Conservation (phyloP, 2,797 vertebrate species). For the Lithobates pipiens region DNA sequence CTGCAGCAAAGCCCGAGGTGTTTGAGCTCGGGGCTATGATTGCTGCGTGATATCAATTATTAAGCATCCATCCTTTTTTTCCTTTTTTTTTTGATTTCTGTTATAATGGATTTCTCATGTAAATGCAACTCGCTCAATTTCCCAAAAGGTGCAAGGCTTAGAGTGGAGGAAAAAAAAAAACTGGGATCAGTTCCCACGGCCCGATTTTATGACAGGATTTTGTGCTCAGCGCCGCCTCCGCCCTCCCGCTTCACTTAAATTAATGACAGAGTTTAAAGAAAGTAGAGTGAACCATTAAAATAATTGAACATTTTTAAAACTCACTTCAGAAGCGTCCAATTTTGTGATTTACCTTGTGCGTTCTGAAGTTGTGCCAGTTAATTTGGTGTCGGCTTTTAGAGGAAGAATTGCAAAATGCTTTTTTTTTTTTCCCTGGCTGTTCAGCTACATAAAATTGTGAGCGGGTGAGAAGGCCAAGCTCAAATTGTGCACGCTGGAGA, state of each 20-base stretch:
- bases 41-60: conserved; percentile 20
- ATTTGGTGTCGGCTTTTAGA: conserved; percentile 32
- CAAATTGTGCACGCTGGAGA: not conserved
- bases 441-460: not conserved
- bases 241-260: conserved; percentile 28
- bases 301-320: conserved; percentile 49
- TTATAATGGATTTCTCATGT: conserved; percentile 36
- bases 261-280: conserved; percentile 45
- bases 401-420: conserved; percentile 23
- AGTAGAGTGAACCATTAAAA: conserved; percentile 46
- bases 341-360: conserved; percentile 39
- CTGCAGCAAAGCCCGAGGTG: not conserved
- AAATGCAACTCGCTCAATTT: conserved; percentile 11
- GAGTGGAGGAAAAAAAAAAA: not conserved
- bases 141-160: not conserved
- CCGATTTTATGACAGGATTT: not conserved
- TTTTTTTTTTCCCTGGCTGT: not conserved
- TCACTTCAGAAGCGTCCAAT: conserved; percentile 24
- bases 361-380: conserved; percentile 38
- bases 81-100: not conserved
- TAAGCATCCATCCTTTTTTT: conserved; percentile 2
- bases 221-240: not conserved
- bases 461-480: not conserved
- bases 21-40: not conserved
- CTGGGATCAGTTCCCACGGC: not conserved